Base-by-base conservation (phyloP, 37 sponge, comb jelly and placozoan genomes). In the Crambe crambe region DNA sequence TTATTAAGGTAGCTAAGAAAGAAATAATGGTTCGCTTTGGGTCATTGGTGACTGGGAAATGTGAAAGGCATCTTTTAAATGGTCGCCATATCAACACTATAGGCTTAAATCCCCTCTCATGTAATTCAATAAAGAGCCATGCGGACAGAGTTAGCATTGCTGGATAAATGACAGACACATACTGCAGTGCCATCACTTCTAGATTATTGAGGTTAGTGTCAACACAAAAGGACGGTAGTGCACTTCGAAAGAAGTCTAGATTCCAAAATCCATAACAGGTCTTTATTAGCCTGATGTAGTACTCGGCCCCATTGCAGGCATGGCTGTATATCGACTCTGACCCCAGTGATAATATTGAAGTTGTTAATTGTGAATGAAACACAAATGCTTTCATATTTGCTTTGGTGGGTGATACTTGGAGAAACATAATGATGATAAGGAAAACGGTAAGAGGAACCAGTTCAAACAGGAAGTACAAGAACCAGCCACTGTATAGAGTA, bases 261-360 rank as follows among this genome's bases (percentile, higher is more conserved):
- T 89, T 89, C 75, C 66, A 68, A 39, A 89, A 73, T 23, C 85
- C 70, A 38, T 84, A 83, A 20, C 66, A 27, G 0, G 61, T 39
- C 29, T 60, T 2, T 1, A 80, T 6, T 58, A 71, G 23, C 32
- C 12, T 51, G 34, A 70, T 30, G 18, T 68, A 37, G 2, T 25
- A 39, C 20, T 18, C 35, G 32, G 58, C 30, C 20, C 31, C n/a
- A 26, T 3, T 20, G 35, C 61, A 29, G 0, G 61, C 3, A 56
- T 51, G 34, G 2, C 37, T 40, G 22, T 31, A 68, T 25, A 40
- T 22, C 9, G 37, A 2, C 35, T 26, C 58, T 10, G 70, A 56
- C 0, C 80, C 61, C 31, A 60, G 60, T 22, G 42, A 38, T 4
- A 80, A 17, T 37, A 71, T 4, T 2, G 59, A 36, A 21, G 70